Conservation (phyloP, 2,113 vertebrate genomes). For the Chloebia gouldiae region DNA sequence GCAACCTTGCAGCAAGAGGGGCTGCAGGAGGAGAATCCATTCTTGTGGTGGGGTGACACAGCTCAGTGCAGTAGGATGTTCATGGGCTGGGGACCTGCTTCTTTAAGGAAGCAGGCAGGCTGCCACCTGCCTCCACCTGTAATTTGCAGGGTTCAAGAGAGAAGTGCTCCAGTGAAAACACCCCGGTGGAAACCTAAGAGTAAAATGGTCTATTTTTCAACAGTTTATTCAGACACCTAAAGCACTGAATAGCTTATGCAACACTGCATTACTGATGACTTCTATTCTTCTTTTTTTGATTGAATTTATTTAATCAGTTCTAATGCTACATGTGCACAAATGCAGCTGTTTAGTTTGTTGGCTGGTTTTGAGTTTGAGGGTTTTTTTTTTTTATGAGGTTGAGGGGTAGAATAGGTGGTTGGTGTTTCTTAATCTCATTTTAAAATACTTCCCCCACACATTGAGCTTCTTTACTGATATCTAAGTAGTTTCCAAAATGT, state of each 20-base stretch:
- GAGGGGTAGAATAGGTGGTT: background rate
- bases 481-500: background rate
- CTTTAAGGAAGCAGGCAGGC: background rate
- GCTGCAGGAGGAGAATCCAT: fast-evolving
- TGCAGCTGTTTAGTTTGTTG: fast-evolving
- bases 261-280: background rate
- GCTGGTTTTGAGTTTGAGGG: background rate
- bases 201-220: background rate
- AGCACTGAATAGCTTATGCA: background rate
- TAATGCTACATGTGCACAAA: background rate
- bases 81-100: background rate
- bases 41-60: background rate
- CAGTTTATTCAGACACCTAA: background rate
- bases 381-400: fast-evolving
- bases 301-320: background rate
- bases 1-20: background rate
- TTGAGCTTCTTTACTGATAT: background rate
- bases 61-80: fast-evolving
- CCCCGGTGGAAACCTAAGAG: background rate
- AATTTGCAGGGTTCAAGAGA: background rate
- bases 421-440: background rate
- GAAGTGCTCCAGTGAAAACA: background rate
- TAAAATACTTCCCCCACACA: too few relatives aligned
- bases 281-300: background rate
- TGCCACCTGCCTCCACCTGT: background rate